A percentile compares a stretch with the other conserved stretches of the same genome.
Evolutionary conservation across 2,113 vertebrate genomes (phyloP).

Genomic region (Puffinus mauretanicus): DNA sequence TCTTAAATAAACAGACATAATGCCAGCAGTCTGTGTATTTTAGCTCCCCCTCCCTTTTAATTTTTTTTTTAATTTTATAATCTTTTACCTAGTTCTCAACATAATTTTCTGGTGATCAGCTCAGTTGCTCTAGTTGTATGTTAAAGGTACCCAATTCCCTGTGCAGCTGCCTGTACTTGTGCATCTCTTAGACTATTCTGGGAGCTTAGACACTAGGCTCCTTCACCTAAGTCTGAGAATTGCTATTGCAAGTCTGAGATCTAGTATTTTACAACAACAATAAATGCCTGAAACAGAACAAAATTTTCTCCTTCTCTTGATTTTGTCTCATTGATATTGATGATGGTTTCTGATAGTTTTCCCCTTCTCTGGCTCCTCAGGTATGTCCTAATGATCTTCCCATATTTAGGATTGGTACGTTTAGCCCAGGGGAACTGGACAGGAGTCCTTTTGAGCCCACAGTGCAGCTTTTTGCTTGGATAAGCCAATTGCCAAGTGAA

Average conservation of each 20-base stretch:
- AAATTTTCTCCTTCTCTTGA: neutral
- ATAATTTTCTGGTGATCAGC: neutral
- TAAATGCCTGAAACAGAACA: neutral
- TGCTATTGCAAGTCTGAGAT: neutral
- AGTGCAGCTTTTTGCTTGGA: neutral
- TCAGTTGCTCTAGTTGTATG: neutral
- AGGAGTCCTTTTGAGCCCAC: neutral
- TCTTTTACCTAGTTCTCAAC: neutral
- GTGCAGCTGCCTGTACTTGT: neutral
- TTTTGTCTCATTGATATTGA: neutral
- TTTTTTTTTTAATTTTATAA: neutral
- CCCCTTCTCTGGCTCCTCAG: neutral
- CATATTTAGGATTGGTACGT: neutral
- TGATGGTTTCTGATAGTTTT: neutral
- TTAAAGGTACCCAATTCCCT: neutral
- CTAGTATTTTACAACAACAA: neutral
- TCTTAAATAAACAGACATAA: neutral
- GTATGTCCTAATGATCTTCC: neutral
- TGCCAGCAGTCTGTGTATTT: neutral
- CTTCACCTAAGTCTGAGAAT: neutral
- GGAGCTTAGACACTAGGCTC: neutral
- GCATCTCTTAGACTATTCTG: neutral
- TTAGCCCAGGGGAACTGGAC: neutral
- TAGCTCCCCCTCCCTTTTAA: rapidly evolving
- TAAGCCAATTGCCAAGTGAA: neutral